These are phyloP conservation scores for Eutrigla gurnardus DNA, from an alignment of 2,797 vertebrate genomes.

Conservation along the genomic window DNA sequence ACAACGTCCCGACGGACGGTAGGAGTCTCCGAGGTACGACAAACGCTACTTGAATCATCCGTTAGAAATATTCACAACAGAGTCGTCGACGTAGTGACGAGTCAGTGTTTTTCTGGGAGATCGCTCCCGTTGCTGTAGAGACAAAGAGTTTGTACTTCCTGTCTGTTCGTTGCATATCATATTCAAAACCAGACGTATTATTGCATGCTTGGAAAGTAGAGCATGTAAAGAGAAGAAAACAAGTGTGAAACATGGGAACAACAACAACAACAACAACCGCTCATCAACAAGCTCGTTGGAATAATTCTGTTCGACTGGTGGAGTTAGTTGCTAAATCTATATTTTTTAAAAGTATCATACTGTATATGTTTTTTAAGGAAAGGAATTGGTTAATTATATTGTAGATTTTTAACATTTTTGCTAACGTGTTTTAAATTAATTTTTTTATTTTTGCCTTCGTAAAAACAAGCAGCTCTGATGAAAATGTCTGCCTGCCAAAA, in stretches of 20 bases:
- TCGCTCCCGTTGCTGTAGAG: constrained; percentile 35
- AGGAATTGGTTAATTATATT: constrained; percentile 74
- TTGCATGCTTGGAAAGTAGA: constrained; percentile 70
- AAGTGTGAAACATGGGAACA: neutral
- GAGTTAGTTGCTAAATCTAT: constrained; percentile 72
- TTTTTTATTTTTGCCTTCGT: constrained; percentile 57
- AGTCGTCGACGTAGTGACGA: neutral
- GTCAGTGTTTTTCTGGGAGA: constrained; percentile 36
- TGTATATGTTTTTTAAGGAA: constrained; percentile 75
- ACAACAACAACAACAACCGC: constrained; percentile 30
- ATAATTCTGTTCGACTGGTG: constrained; percentile 51
- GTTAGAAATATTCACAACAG: constrained; percentile 26
- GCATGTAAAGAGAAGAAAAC: constrained; percentile 50
- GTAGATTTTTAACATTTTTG: constrained; percentile 70
- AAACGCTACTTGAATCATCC: constrained; percentile 78
- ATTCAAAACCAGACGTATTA: constrained; percentile 74
- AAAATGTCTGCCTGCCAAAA: constrained; percentile 40
- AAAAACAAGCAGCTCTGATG: constrained; percentile 48
- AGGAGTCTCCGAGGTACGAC: constrained; percentile 51
- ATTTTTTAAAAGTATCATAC: constrained; percentile 77
- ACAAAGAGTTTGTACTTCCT: constrained; percentile 34
- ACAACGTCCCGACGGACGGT: constrained; percentile 31
- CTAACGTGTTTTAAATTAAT: constrained; percentile 44
- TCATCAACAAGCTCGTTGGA: constrained; percentile 25
- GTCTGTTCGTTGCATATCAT: constrained; percentile 69